A percentile compares a stretch with the other conserved stretches of the same genome.
Evolutionary conservation across 2,113 vertebrate genomes (phyloP).

Genomic region (Pithys albifrons): DNA sequence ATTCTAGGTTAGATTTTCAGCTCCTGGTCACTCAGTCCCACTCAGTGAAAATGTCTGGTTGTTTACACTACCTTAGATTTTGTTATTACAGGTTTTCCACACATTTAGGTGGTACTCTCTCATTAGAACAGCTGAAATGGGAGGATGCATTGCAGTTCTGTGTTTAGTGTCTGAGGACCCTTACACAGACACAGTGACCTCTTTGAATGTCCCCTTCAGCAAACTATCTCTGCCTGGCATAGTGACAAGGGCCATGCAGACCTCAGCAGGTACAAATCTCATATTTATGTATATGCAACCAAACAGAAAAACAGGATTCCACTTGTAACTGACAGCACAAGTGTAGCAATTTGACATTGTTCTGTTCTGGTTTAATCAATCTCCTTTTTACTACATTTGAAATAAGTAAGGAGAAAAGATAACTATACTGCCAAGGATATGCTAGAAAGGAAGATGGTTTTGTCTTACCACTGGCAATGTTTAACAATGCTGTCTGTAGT

Average conservation of each 20-base stretch:
- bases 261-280: not conserved
- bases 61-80: not conserved
- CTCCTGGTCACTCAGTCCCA: not conserved
- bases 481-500: not conserved
- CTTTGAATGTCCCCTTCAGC: not conserved
- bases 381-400: not conserved
- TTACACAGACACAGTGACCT: not conserved
- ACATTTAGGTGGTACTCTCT: not conserved
- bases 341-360: not conserved
- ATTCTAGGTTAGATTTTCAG: not conserved
- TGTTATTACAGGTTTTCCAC: not conserved
- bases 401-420: not conserved
- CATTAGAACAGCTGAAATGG: not conserved
- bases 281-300: not conserved
- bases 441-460: not conserved
- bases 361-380: not conserved
- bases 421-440: not conserved
- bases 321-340: not conserved
- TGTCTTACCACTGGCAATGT: not conserved
- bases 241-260: accelerated
- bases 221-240: not conserved
- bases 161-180: not conserved
- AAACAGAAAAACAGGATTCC: not conserved
- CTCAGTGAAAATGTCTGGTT: not conserved
- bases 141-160: not conserved